Evolutionary conservation across 2,113 vertebrate genomes (phyloP).

Genomic region (Todiramphus chloris): DNA sequence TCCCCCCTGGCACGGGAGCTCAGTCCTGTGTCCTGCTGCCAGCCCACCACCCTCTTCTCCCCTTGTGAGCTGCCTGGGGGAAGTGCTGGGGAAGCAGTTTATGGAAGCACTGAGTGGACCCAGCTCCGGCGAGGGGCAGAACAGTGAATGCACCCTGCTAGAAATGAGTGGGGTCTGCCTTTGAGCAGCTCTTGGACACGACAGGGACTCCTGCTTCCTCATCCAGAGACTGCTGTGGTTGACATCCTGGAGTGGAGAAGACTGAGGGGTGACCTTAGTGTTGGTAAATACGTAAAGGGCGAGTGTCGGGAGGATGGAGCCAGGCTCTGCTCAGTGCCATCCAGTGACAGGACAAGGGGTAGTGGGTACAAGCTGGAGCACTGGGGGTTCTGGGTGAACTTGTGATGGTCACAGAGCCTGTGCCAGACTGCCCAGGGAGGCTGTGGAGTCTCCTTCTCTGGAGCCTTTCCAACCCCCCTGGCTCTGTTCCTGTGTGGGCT

Average conservation of each 20-base stretch:
- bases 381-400: too few species aligned
- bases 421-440: too few species aligned
- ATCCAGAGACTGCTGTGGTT: neutral
- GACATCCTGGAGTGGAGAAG: neutral
- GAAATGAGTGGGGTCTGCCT: neutral
- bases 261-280: too few species aligned
- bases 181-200: neutral
- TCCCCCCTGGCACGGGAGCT: neutral
- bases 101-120: neutral
- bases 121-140: neutral
- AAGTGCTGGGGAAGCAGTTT: neutral
- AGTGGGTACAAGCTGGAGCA: too few species aligned
- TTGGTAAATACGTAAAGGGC: too few species aligned
- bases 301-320: too few species aligned
- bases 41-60: neutral
- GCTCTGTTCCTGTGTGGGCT: too few species aligned
- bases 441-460: too few species aligned
- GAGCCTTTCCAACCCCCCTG: too few species aligned
- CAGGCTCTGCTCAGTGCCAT: too few species aligned
- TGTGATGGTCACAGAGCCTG: too few species aligned
- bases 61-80: too few species aligned
- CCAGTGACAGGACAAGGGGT: neutral
- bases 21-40: neutral
- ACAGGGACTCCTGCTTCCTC: neutral
- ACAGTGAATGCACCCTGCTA: neutral